Base-by-base conservation (phyloP, 2,113 vertebrate species). In the Manacus vitellinus region DNA sequence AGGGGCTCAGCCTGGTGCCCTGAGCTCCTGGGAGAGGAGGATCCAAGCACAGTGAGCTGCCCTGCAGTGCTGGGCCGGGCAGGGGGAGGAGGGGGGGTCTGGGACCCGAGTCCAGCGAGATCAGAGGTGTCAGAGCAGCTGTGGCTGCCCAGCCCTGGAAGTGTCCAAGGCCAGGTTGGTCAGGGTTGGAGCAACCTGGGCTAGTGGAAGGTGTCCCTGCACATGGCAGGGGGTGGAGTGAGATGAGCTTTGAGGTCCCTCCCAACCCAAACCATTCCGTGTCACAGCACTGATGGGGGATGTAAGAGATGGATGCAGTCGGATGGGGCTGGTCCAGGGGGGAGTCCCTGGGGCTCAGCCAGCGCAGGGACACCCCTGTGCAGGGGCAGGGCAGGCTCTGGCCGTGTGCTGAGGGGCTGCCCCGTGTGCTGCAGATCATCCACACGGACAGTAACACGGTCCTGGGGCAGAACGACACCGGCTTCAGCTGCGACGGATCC, bases 391-490 rank as follows among this genome's bases (percentile, higher is more conserved):
- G 56, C 58, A 62, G 74, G 6, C 31, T 21, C 10, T 10, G 1
- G 2, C 6, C 8, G 9, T 22, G 46, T 30, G 8, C 25, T 44
- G 28, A 3, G 7, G 10, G 30, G 46, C 23, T 52, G 19, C 4
- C 3, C 0, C 3, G 12, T 83, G 65, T 82, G 58, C 79, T 65
- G 1, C 97, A 99, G 99, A 99, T 99, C 93, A 99, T 99, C 93
- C 99, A 99, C 97, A 99, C 99, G 0, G 99, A 99, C 98, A 99
- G 99, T 79, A 99, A 99, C 98, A 99, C 99, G 0, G 98, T 99
- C 12, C 97, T 99, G 88, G 99, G 99, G 52, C 99, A 99, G 98
- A 99, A 99, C 0, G 99, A 99, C 97, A 99, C 99, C 0, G 99
- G 99, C 12, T 99, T 99, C 98, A 99, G 99, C 98, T 99, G 99